These are phyloP conservation scores for Chaenocephalus aceratus DNA, from an alignment of 2,113 vertebrate genomes.

Conservation along the genomic window DNA sequence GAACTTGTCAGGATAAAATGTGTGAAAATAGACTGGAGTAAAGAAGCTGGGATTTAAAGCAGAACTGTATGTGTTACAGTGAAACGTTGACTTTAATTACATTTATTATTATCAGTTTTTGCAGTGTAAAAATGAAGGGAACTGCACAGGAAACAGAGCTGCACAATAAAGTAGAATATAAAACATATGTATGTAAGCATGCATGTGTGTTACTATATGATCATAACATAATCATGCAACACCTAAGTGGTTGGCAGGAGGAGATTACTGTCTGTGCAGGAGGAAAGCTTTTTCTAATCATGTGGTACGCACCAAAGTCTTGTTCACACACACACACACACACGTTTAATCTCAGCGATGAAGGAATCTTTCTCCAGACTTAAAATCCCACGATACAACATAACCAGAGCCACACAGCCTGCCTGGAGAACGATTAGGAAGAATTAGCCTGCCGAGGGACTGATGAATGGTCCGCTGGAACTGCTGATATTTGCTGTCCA, in stretches of 20 bases:
- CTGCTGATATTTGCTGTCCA: constrained; percentile 25
- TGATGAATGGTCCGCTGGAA: constrained; percentile 11
- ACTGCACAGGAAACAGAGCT: not conserved
- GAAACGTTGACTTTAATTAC: too few relatives aligned
- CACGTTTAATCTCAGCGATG: constrained; percentile 31
- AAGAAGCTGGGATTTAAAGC: constrained; percentile 17
- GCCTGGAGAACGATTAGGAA: constrained; percentile 19
- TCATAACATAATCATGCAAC: constrained; percentile 1
- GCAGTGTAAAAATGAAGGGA: not conserved
- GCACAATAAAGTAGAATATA: not conserved
- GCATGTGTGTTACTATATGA: not conserved
- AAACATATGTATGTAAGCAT: not conserved
- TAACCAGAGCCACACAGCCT: constrained; percentile 23
- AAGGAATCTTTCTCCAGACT: constrained; percentile 34
- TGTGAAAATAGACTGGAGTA: constrained; percentile 5
- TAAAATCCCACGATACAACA: constrained; percentile 23
- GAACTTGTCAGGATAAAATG: constrained; percentile 13
- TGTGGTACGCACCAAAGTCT: constrained; percentile 27
- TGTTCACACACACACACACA: constrained; percentile 30
- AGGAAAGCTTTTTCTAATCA: constrained; percentile 59
- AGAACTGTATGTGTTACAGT: not conserved
- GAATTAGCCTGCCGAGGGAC: constrained; percentile 31
- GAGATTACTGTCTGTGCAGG: constrained; percentile 38
- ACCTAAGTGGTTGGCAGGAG: constrained; percentile 25
- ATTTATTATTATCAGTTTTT: too few relatives aligned